phyloP scores from a whole-genome alignment of 2,113 vertebrate genomes.

The Aptenodytes forsteri region DNA sequence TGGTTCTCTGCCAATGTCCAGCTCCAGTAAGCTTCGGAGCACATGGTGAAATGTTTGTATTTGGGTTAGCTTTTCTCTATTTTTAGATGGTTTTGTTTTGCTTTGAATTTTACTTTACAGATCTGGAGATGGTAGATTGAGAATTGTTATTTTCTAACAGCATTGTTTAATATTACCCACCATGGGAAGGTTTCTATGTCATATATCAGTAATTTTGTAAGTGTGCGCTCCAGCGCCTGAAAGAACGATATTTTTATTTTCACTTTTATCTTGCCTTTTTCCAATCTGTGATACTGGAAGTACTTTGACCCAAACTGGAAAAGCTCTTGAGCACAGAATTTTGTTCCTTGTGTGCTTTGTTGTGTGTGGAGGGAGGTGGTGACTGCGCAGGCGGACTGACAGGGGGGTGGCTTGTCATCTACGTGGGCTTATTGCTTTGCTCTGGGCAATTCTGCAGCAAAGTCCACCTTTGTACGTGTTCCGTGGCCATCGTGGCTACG shows the following conservation, averaged over 20 bases:
- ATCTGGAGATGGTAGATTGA: neutral
- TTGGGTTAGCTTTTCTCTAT: slow-evolving; percentile 1
- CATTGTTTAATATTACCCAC: neutral
- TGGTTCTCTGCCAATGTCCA: slow-evolving; percentile 15
- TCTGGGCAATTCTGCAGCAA: neutral
- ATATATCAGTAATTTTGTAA: neutral
- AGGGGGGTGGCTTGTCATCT: neutral
- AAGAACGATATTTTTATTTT: neutral
- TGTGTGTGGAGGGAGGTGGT: neutral
- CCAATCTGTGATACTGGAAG: neutral
- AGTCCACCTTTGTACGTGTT: neutral
- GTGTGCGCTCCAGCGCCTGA: neutral
- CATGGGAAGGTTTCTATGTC: neutral
- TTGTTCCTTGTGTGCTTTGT: neutral
- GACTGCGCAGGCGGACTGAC: neutral
- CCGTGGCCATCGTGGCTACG: accelerated
- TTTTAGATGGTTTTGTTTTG: neutral
- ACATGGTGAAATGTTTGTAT: neutral
- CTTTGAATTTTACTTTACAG: neutral
- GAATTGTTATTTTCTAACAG: neutral
- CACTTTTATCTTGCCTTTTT: neutral
- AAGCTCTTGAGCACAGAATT: neutral
- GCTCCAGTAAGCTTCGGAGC: neutral
- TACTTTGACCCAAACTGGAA: neutral
- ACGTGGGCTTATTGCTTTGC: neutral